These are phyloP conservation scores for Mionectes olivaceus DNA, from an alignment of 2,797 vertebrate species.

Conservation along the genomic window DNA sequence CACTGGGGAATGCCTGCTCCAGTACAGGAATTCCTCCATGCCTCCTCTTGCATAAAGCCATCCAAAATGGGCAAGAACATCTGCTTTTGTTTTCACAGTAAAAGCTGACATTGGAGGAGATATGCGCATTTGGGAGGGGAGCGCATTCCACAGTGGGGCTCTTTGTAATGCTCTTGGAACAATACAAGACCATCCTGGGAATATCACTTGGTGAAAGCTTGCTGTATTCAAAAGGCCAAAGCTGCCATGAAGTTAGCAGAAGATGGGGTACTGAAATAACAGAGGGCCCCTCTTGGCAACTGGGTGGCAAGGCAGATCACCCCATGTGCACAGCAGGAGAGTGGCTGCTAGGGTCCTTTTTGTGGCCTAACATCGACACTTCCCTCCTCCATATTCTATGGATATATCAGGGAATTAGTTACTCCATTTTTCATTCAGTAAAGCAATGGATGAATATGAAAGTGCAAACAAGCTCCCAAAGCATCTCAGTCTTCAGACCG, in stretches of 20 bases:
- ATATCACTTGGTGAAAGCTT: background rate
- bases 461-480: background rate
- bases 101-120: conserved; percentile 40
- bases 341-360: background rate
- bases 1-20: background rate
- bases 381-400: background rate
- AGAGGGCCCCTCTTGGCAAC: background rate
- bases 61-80: conserved; percentile 43
- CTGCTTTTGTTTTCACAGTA: conserved; percentile 62
- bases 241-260: background rate
- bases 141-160: conserved; percentile 20
- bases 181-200: conserved; percentile 11
- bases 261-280: background rate
- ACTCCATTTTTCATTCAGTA: background rate
- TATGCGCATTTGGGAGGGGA: background rate
- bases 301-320: background rate
- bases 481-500: background rate
- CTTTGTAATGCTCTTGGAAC: conserved; percentile 19
- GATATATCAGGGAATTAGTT: background rate
- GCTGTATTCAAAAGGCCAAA: background rate
- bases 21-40: background rate
- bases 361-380: background rate
- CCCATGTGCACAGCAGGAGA: rapidly evolving
- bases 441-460: background rate
- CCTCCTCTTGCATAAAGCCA: conserved; percentile 10